Evolutionary conservation across 1,140 invertebrate genomes (phyloP), one percentile per base, ranked within the genome.

Genomic region (Tetramorium parvispinum): DNA sequence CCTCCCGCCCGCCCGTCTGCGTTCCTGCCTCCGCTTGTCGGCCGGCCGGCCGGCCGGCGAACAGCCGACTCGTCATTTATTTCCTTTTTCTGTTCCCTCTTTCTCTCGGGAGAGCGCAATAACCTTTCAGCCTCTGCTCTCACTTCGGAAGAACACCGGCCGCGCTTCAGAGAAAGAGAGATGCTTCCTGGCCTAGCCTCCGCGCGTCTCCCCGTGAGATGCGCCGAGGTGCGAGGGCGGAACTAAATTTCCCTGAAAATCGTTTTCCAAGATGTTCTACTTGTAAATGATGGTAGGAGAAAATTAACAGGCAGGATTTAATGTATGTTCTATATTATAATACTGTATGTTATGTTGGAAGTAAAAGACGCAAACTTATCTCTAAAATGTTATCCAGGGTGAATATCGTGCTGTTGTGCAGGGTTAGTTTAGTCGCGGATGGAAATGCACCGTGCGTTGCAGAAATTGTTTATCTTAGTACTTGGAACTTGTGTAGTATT

Each of bases 71-170:
- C 61, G n/a, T 43, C 70, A 24, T 65, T 71, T 86, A 49, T 70
- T 73, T 24, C 16, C 53, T 81, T 57, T 63, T 70, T 57, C 43
- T 65, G 18, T 57, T 53, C 65, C 10, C 63, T 81, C 78, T 71
- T 27, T 46, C 51, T 57, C 66, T 32, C 24, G 40, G n/a, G 53
- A 40, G 79, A 83, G 79, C 79, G 68, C 68, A 83, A 83, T 83
- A 83, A 82, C 79, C 79, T 82, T 82, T 73, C 79, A 83, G 79
- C 53, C 79, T 75, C 51, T 73, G 53, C 46, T 81, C 46, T 81
- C 53, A 75, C 79, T 83, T 83, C 53, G 68, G 46, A 83, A 43
- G 27, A 57, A 21, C 68, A 24, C 18, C 37, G 51, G 11, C 10
- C 16, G 32, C 40, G 21, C 53, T 13, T 49, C 79, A 40, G 66